phyloP scores from a whole-genome alignment of 2,888 invertebrate genomes.

The Phortica magna region DNA sequence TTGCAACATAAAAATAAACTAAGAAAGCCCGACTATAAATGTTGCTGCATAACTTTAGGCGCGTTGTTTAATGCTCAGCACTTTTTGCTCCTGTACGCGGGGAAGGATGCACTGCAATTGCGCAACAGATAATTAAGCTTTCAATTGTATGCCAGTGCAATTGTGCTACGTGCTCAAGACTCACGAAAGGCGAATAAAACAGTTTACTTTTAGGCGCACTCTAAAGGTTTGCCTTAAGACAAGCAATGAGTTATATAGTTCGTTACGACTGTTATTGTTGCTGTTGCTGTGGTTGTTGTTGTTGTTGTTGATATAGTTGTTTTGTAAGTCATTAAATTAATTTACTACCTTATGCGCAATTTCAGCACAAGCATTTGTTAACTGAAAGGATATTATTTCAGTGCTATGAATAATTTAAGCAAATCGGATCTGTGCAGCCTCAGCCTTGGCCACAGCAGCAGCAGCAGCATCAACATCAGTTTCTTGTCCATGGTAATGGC shows the following conservation, averaged over 20 bases:
- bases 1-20: constrained; percentile 10
- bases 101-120: constrained; percentile 33
- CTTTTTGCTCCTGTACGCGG: not conserved
- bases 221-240: not conserved
- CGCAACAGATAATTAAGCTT: constrained; percentile 50
- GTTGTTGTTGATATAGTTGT: constrained; percentile 5
- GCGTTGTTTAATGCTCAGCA: not conserved
- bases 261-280: not conserved
- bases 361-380: constrained; percentile 31
- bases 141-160: constrained; percentile 38
- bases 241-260: constrained; percentile 13
- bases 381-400: constrained; percentile 53
- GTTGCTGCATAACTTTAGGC: constrained; percentile 18
- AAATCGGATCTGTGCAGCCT: constrained; percentile 63
- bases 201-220: not conserved
- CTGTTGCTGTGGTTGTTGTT: not conserved
- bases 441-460: not conserved
- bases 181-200: not conserved
- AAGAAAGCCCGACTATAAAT: constrained; percentile 1
- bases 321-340: constrained; percentile 68
- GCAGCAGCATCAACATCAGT: not conserved
- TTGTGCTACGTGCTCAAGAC: not conserved
- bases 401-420: constrained; percentile 75
- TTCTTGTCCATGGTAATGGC: not conserved
- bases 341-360: constrained; percentile 62